Evolutionary conservation across 2,888 invertebrate genomes (phyloP).

Genomic region (Drosophila gaucha): DNA sequence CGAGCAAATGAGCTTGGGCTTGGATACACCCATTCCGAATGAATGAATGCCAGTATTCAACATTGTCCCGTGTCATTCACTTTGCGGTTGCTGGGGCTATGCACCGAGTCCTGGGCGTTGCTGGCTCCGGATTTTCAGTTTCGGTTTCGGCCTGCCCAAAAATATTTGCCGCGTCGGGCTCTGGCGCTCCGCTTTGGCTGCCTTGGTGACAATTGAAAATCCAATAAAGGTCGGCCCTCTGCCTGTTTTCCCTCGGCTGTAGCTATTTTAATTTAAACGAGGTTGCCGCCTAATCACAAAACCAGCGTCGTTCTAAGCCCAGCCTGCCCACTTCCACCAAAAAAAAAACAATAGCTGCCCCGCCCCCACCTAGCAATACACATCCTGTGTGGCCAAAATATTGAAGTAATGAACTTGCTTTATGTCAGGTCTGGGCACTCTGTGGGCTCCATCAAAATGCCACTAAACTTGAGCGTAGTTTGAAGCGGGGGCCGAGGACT

Average conservation of each 20-base stretch:
- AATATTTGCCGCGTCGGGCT: too few species aligned
- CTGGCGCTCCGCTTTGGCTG: constrained; percentile 27
- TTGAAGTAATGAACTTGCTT: constrained; percentile 71
- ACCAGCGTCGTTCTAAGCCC: constrained; percentile 39
- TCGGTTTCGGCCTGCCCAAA: constrained; percentile 19
- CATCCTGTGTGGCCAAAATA: constrained; percentile 70
- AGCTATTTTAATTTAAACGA: constrained; percentile 79
- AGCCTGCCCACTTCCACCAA: background rate
- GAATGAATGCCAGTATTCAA: constrained; percentile 50
- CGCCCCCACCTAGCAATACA: constrained; percentile 22
- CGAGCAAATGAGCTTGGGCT: constrained; percentile 31
- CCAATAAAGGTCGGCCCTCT: constrained; percentile 67
- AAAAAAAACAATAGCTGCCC: too few species aligned
- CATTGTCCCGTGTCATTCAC: constrained; percentile 65
- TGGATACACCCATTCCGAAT: constrained; percentile 22
- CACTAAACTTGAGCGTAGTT: constrained; percentile 49
- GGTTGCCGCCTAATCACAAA: constrained; percentile 73
- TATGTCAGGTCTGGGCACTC: constrained; percentile 30
- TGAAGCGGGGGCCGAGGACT: constrained; percentile 22
- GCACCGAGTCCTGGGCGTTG: constrained; percentile 2
- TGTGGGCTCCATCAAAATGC: constrained; percentile 55
- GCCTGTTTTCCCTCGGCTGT: constrained; percentile 1
- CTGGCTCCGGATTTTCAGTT: constrained; percentile 8
- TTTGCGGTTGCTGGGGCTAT: constrained; percentile 57
- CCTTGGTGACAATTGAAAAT: constrained; percentile 77